A percentile compares a stretch with the other conserved stretches of the same genome.
These are phyloP conservation scores for Montipora efflorescens DNA, from an alignment of 64 coral and sea anemone genomes.

Conservation along the genomic window DNA sequence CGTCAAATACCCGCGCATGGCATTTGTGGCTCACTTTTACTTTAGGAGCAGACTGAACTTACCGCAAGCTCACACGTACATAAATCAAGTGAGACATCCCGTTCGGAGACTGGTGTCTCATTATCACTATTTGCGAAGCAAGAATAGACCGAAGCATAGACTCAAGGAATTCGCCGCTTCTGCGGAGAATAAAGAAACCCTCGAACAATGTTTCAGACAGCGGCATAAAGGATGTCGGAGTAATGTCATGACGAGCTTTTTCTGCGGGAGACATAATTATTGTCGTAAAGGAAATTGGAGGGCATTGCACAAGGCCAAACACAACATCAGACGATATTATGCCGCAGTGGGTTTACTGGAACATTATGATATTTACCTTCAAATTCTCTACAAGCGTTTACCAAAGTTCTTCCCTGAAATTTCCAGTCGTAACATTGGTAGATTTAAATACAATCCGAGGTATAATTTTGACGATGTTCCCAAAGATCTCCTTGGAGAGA, in stretches of 20 bases:
- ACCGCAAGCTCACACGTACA: constrained; percentile 75
- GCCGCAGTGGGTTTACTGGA: constrained; percentile 80
- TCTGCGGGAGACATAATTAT: constrained; percentile 79
- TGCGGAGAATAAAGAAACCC: constrained; percentile 71
- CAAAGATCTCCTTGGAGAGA: constrained; percentile 32
- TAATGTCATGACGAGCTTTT: constrained; percentile 92
- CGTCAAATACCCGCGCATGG: constrained; percentile 65
- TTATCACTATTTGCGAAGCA: constrained; percentile 84
- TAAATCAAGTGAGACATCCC: constrained; percentile 89
- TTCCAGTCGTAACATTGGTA: constrained; percentile 1
- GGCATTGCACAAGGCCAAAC: constrained; percentile 70
- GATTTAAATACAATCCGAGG: constrained; percentile 71
- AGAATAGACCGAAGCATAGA: constrained; percentile 48
- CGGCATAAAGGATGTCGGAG: constrained; percentile 84
- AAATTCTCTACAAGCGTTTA: constrained; percentile 72
- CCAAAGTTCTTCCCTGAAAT: constrained; percentile 67
- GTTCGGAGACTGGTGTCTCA: constrained; percentile 88
- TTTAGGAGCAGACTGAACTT: constrained; percentile 67
- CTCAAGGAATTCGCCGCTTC: constrained; percentile 66
- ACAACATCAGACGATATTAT: constrained; percentile 79
- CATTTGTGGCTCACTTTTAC: constrained; percentile 92
- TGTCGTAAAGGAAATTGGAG: constrained; percentile 66
- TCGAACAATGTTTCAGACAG: constrained; percentile 66
- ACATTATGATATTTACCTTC: constrained; percentile 70
- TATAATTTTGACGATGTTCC: constrained; percentile 73